Percentiles rank a stretch among this genome's conserved stretches.
Evolutionary conservation across 1,140 invertebrate genomes (phyloP).

Genomic region (Monomorium pharaonis): DNA sequence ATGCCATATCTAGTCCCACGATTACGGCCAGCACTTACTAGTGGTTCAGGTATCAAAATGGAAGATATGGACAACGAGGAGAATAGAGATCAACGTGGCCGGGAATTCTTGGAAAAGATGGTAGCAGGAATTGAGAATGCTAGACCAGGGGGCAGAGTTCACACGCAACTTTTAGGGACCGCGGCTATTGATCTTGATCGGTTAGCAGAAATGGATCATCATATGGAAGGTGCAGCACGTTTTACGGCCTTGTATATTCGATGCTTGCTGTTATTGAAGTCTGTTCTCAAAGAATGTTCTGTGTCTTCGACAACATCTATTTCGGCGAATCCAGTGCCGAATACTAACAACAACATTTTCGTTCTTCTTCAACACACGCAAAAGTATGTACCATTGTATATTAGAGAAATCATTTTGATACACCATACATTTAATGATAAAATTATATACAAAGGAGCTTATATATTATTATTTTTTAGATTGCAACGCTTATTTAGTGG

Average conservation of each 20-base stretch:
- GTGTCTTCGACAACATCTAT: slow-evolving; percentile 76
- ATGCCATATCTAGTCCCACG: slow-evolving; percentile 96
- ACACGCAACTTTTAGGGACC: slow-evolving; percentile 89
- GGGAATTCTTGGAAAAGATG: slow-evolving; percentile 90
- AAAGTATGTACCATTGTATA: slow-evolving; percentile 79
- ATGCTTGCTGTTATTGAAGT: slow-evolving; percentile 82
- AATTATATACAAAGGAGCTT: neutral
- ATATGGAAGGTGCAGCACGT: slow-evolving; percentile 92
- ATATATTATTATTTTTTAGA: slow-evolving; percentile 79
- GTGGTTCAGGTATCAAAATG: slow-evolving; percentile 67
- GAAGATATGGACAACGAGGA: slow-evolving; percentile 79
- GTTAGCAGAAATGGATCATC: slow-evolving; percentile 94
- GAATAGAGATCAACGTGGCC: slow-evolving; percentile 79
- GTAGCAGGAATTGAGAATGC: slow-evolving; percentile 90
- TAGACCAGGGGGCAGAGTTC: slow-evolving; percentile 87
- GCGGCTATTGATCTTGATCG: slow-evolving; percentile 90
- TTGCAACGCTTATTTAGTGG: slow-evolving; percentile 94
- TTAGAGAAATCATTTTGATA: neutral
- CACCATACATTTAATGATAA: neutral
- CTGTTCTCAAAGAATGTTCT: slow-evolving; percentile 81
- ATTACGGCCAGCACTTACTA: slow-evolving; percentile 88
- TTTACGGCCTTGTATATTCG: slow-evolving; percentile 93
- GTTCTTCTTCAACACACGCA: slow-evolving; percentile 90
- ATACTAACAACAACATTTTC: slow-evolving; percentile 86
- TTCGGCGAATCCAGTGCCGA: slow-evolving; percentile 80